Conservation (phyloP, 1,140 invertebrate species). For the Drosophila rhopaloa region DNA sequence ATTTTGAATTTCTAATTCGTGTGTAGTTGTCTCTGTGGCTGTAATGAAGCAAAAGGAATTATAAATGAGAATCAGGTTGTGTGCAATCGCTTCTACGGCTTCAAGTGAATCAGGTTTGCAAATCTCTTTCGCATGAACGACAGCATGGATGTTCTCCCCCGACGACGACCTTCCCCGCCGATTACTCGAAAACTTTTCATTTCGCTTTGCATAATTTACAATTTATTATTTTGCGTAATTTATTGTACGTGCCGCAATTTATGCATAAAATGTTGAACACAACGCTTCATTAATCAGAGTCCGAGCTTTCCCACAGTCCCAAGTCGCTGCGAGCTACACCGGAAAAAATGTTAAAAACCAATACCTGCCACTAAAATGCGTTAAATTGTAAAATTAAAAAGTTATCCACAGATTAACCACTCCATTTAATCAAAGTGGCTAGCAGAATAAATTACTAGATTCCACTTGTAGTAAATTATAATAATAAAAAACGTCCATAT, state of each 20-base stretch:
- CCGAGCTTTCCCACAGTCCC: slow-evolving; percentile 62
- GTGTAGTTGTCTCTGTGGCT: slow-evolving; percentile 13
- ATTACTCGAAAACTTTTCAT: slow-evolving; percentile 74
- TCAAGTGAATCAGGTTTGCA: slow-evolving; percentile 71
- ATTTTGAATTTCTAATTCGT: slow-evolving; percentile 38
- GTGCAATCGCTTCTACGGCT: slow-evolving; percentile 39
- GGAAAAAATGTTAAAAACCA: not conserved
- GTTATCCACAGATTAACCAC: no score
- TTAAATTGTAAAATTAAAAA: no score
- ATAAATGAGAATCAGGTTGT: slow-evolving; percentile 30
- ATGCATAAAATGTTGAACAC: slow-evolving; percentile 75
- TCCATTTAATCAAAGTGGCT: no score
- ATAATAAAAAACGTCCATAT: no score
- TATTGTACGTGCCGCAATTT: slow-evolving; percentile 77
- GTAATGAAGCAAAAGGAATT: slow-evolving; percentile 49
- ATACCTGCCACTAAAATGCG: not conserved
- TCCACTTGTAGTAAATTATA: no score
- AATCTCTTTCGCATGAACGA: slow-evolving; percentile 58
- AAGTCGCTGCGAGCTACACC: slow-evolving; percentile 2
- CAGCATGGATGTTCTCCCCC: slow-evolving; percentile 37
- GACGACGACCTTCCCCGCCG: slow-evolving; percentile 55
- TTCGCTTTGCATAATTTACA: slow-evolving; percentile 78
- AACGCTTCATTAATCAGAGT: slow-evolving; percentile 77
- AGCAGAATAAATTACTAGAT: no score
- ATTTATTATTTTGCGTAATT: slow-evolving; percentile 78